These are phyloP conservation scores for Drosophila greeni DNA, from an alignment of 2,888 invertebrate species.

Conservation along the genomic window DNA sequence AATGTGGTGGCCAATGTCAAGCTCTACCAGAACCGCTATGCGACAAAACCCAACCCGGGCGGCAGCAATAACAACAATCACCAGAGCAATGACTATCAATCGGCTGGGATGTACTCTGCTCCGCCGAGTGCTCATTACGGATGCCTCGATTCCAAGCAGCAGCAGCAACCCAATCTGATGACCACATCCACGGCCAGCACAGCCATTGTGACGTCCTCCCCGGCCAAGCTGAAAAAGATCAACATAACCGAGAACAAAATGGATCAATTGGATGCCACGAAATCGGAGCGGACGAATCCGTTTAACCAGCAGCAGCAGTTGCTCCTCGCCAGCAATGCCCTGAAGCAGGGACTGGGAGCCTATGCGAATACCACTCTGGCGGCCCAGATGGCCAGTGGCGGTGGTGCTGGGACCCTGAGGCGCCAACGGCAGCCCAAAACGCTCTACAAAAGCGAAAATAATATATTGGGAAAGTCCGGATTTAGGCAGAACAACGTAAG, in stretches of 20 bases:
- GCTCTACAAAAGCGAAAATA: constrained; percentile 78
- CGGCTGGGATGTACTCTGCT: constrained; percentile 78
- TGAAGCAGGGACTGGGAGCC: constrained; percentile 76
- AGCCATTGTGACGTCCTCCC: constrained; percentile 64
- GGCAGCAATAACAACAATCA: constrained; percentile 57
- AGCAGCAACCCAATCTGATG: constrained; percentile 68
- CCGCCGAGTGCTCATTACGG: constrained; percentile 78
- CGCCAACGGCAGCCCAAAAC: constrained; percentile 78
- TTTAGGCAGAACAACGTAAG: constrained; percentile 15
- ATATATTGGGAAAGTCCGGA: constrained; percentile 67
- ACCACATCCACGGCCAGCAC: constrained; percentile 76
- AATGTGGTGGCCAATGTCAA: constrained; percentile 79
- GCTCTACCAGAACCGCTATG: constrained; percentile 78
- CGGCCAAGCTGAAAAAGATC: constrained; percentile 74
- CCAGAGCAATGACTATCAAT: constrained; percentile 68
- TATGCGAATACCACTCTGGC: constrained; percentile 75
- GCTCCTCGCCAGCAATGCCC: constrained; percentile 74
- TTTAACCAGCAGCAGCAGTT: constrained; percentile 76
- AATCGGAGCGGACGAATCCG: constrained; percentile 59
- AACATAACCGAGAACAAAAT: constrained; percentile 79
- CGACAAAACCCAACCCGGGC: constrained; percentile 56
- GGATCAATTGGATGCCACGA: constrained; percentile 35
- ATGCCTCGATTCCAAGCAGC: constrained; percentile 50
- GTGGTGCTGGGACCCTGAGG: constrained; percentile 76
- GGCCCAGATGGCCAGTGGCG: constrained; percentile 74